Base-by-base conservation (phyloP, 2,797 vertebrate genomes). In the Salmo trutta region DNA sequence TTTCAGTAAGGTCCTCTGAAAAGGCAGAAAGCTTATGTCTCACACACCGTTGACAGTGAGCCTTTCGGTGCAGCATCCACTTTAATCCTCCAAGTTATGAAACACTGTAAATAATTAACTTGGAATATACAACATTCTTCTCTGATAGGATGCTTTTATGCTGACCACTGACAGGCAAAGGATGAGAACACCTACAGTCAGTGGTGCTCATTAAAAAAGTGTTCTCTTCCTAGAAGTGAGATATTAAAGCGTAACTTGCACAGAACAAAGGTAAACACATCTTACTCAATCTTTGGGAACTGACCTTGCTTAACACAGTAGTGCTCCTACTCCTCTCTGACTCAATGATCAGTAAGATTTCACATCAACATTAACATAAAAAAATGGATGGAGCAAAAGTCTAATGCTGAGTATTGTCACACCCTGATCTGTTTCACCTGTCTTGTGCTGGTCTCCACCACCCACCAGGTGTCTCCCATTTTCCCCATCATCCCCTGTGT, bases 1-100 rank as follows among this genome's bases (percentile, higher is more conserved):
- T 79, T 85, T 87, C 86, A 89, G 88, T 82, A 65, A 82, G 79
- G 68, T 77, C 74, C 81, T 82, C 90, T 86, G 82, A 84, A 82
- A 78, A 69, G 70, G 75, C 85, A 87, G 79, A 77, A 68, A 65
- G 70, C 36, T 16, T 71, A 79, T 73, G 36, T 72, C 73, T n/a
- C 29, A 80, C 78, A 64, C 24, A 56, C 4, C n/a, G n/a, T 21
- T 56, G 54, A 81, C 77, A 75, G 76, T 84, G 19, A 67, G 31
- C 47, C 12, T 8, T 29, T 36, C 71, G 17, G 4, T 41, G 12
- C 5, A 74, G 19, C 68, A 31, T 70, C 2, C 24, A 4, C 8
- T 1, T 29, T 27, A 47, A 19, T n/a, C 54, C 17, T 21, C 75
- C 78, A 19, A 80, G 86, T 69, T 90, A 87, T 71, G 83, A 14